phyloP scores from a whole-genome alignment of 37 sponge, comb jelly and placozoan species.

The Mnemiopsis leidyi region DNA sequence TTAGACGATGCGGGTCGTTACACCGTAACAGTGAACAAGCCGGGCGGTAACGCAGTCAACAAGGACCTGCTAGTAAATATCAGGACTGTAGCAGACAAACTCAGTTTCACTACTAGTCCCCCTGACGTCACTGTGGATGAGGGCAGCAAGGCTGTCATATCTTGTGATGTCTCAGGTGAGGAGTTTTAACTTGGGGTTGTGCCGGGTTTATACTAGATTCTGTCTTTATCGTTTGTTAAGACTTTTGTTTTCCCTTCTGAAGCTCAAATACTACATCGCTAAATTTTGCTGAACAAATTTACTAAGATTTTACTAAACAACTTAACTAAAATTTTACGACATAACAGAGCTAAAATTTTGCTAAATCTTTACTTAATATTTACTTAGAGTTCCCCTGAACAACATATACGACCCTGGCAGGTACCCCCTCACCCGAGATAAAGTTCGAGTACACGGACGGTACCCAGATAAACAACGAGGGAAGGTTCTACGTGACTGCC shows the following conservation, averaged over 20 bases:
- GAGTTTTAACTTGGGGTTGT: too few relatives aligned
- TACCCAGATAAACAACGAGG: constrained; percentile 26
- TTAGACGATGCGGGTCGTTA: neutral
- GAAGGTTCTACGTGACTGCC: constrained; percentile 56
- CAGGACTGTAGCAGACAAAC: neutral
- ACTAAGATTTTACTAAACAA: too few relatives aligned
- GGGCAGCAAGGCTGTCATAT: neutral
- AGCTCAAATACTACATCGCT: too few relatives aligned
- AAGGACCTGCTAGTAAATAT: neutral
- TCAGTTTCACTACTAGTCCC: neutral
- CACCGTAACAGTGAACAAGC: neutral
- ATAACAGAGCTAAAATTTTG: too few relatives aligned
- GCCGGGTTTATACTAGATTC: too few relatives aligned
- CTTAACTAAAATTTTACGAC: too few relatives aligned
- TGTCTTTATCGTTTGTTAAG: too few relatives aligned
- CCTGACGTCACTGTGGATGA: neutral
- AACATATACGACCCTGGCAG: neutral
- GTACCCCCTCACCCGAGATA: constrained; percentile 44
- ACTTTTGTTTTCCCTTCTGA: too few relatives aligned
- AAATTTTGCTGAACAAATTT: too few relatives aligned
- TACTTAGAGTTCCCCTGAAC: too few relatives aligned
- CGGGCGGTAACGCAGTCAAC: neutral
- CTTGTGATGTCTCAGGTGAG: constrained; percentile 44
- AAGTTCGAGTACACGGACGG: neutral
- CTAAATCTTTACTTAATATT: too few relatives aligned